Percentiles rank a stretch among this genome's conserved stretches.
Conservation (phyloP, 2,797 vertebrate species). For the Luscinia luscinia region DNA sequence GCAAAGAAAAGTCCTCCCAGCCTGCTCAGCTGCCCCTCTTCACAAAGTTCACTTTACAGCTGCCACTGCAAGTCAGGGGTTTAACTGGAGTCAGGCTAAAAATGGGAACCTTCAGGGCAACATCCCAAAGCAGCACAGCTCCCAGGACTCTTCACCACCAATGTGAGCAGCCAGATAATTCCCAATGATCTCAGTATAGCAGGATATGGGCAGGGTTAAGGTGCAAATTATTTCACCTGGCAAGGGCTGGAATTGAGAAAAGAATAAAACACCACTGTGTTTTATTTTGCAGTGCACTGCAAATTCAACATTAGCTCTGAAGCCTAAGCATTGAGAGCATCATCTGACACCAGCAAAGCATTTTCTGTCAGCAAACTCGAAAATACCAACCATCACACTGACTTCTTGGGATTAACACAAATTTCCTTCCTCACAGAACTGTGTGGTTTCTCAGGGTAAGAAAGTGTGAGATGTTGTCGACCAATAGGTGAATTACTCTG, state of each 20-base stretch:
- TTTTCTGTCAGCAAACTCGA: neutral
- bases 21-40: neutral
- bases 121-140: neutral
- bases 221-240: neutral
- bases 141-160: fast-evolving
- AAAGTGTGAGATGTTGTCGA: neutral
- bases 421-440: neutral
- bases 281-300: neutral
- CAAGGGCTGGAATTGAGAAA: fast-evolving
- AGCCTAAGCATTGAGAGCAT: neutral
- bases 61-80: neutral
- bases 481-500: neutral
- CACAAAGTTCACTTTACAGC: neutral
- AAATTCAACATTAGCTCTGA: neutral
- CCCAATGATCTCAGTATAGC: fast-evolving
- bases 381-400: neutral
- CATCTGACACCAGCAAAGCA: neutral
- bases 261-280: neutral
- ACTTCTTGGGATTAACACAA: neutral
- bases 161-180: fast-evolving
- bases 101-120: neutral
- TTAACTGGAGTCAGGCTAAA: neutral
- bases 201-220: neutral
- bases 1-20: neutral
- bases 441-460: neutral